phyloP scores from a whole-genome alignment of 2,113 vertebrate species.

The Paralichthys olivaceus region DNA sequence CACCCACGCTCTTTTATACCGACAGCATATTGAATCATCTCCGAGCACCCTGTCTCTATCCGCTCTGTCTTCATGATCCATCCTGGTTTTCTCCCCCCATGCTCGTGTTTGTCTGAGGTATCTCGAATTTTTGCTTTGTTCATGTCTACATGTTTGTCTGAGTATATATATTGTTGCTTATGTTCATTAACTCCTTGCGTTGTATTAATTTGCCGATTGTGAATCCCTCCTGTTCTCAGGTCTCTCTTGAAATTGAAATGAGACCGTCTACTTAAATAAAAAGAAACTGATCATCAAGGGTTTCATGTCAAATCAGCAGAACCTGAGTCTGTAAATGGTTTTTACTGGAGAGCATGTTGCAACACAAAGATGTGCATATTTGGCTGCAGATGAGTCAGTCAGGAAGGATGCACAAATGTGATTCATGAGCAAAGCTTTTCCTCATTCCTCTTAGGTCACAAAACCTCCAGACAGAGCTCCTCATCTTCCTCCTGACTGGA shows the following conservation, averaged over 20 bases:
- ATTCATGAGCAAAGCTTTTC: constrained; percentile 10
- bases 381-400: constrained; percentile 1
- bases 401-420: constrained; percentile 1
- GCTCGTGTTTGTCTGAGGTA: neutral
- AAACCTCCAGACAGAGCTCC: neutral
- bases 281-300: neutral
- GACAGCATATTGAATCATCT: no score
- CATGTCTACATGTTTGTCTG: no score
- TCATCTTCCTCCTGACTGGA: constrained; percentile 12
- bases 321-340: neutral
- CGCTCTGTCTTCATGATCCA: neutral
- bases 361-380: neutral
- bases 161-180: no score
- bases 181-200: no score
- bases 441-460: neutral
- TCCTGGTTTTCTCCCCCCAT: neutral
- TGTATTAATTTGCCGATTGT: no score
- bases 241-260: no score
- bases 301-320: neutral
- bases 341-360: neutral
- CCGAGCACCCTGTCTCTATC: neutral
- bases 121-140: no score
- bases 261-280: neutral
- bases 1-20: neutral
- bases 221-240: no score